A percentile compares a stretch with the other conserved stretches of the same genome.
Conservation (phyloP, 2,797 vertebrate genomes). For the Dendrocincla tyrannina region DNA sequence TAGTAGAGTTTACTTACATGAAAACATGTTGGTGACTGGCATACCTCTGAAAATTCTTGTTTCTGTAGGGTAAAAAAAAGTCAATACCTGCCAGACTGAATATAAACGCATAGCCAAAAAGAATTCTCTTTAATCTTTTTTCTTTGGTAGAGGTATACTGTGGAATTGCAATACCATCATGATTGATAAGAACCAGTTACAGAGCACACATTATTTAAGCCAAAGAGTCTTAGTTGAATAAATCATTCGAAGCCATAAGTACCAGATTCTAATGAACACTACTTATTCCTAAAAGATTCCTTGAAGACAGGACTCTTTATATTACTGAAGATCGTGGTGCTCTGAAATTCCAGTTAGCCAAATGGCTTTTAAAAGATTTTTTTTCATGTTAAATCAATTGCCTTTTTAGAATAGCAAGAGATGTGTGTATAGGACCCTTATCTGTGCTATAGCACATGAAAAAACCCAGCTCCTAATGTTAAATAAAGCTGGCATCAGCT, state of each 20-base stretch:
- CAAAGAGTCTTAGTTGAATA: neutral
- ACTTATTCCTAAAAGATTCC: neutral
- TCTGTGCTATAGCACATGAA: neutral
- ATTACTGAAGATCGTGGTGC: neutral
- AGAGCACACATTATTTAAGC: neutral
- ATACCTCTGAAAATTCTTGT: neutral
- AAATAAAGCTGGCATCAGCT: neutral
- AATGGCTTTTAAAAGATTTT: neutral
- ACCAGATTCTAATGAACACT: neutral
- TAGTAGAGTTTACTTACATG: neutral
- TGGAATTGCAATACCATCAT: neutral
- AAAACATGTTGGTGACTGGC: neutral
- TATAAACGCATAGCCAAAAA: neutral
- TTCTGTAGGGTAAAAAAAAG: neutral
- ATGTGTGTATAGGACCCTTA: fast-evolving
- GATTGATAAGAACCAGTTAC: neutral
- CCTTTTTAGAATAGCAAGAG: neutral
- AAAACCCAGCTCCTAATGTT: neutral
- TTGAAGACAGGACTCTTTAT: neutral
- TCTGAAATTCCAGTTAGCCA: neutral
- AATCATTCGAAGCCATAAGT: neutral
- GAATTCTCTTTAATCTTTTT: neutral
- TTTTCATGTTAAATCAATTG: neutral
- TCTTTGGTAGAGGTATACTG: fast-evolving
- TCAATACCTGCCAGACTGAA: neutral